These are phyloP conservation scores for Pica pica DNA, from an alignment of 2,113 vertebrate species.

Conservation along the genomic window DNA sequence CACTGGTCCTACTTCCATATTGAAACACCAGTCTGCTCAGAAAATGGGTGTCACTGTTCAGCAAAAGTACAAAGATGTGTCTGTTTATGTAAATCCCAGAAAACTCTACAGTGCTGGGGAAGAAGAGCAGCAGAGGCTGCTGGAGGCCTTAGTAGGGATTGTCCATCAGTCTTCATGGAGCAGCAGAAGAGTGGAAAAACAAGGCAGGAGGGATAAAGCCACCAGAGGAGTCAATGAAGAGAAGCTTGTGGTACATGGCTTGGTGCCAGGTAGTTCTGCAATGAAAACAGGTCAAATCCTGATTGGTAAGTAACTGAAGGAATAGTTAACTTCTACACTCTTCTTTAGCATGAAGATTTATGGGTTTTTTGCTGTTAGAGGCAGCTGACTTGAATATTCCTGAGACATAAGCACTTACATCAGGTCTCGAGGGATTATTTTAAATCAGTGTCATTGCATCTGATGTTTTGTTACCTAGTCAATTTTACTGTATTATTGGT, in stretches of 20 bases:
- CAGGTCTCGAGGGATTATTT: not conserved
- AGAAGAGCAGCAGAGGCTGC: constrained; percentile 74
- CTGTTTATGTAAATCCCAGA: constrained; percentile 89
- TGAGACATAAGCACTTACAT: not conserved
- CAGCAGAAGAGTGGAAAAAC: constrained; percentile 65
- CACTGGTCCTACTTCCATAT: constrained; percentile 80
- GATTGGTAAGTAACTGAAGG: constrained; percentile 80
- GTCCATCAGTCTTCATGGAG: constrained; percentile 81
- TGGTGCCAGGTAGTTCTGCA: constrained; percentile 87
- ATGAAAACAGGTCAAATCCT: constrained; percentile 85
- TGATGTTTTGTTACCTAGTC: not conserved
- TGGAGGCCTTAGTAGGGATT: constrained; percentile 89
- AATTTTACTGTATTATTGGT: not conserved
- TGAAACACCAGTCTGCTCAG: constrained; percentile 81
- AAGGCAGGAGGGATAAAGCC: constrained; percentile 15
- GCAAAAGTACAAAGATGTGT: constrained; percentile 83
- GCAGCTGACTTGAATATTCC: not conserved
- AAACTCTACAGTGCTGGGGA: constrained; percentile 66
- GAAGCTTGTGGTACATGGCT: constrained; percentile 84
- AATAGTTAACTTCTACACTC: not conserved
- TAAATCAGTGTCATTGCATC: not conserved
- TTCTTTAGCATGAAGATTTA: not conserved
- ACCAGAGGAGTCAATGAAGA: constrained; percentile 57
- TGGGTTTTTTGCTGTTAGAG: not conserved
- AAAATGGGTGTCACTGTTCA: constrained; percentile 71